Evolutionary conservation across 2,797 vertebrate species (phyloP), one percentile per base, ranked within the genome.

Genomic region (Alosa sapidissima): DNA sequence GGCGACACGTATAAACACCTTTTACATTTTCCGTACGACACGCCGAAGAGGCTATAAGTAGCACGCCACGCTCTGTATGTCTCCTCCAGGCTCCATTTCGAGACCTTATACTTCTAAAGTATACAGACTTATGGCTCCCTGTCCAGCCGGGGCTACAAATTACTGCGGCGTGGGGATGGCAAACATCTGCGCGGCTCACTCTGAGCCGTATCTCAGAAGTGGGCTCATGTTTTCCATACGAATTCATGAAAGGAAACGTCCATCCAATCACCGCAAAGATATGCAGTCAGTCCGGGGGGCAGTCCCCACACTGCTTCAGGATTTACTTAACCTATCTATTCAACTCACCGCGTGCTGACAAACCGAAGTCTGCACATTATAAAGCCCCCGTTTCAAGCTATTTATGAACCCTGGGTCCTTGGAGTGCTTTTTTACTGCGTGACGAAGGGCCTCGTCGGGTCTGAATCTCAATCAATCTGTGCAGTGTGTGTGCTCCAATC

Each of bases 281-380:
- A 47, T 45, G 14, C 7, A 19, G 14, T 1, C 11, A 6, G 28
- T 4, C 5, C 14, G 33, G 33, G 33, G 33, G 33, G n/a, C n/a
- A n/a, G n/a, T n/a, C n/a, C n/a, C n/a, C 41, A 47, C 41, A 21
- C 72, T 8, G 16, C 72, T 78, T 16, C 19, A 78, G 72, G 11
- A 78, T 78, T 78, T 78, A 78, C 72, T 78, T 78, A 78, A 75
- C 68, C 68, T 75, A 75, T 75, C 33, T 75, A 75, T 75, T 45
- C 33, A 7, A 19, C 68, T 75, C 36, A 19, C 68, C 13, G 68
- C 19, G 68, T 19, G 68, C 72, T 78, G 72, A 78, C 72, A 78
- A 47, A 78, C 36, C 19, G 28, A 45, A 45, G 16, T 14, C 72
- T 78, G 36, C 72, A 78, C 41, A 45, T 78, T 78, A 78, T 78